These are phyloP conservation scores for Galagoides demidoff DNA, from an alignment of 2,797 vertebrate species.

Conservation along the genomic window DNA sequence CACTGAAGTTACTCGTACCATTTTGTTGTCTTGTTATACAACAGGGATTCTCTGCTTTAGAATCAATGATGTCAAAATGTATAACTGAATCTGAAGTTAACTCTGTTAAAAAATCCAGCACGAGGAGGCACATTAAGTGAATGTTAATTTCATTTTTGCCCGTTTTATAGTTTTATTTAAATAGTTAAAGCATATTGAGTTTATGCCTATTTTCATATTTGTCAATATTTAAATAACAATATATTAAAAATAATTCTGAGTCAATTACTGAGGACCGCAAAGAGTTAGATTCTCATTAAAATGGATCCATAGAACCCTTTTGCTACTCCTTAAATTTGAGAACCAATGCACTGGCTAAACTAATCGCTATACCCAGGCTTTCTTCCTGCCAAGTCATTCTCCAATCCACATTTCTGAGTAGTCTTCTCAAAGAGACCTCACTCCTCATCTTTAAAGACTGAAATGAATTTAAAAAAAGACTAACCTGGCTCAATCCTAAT, in stretches of 20 bases:
- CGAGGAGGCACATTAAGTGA: not conserved
- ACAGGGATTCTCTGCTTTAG: not conserved
- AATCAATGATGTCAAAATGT: slow-evolving; percentile 10
- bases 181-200: not conserved
- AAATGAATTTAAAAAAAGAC: slow-evolving; percentile 48
- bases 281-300: slow-evolving; percentile 11
- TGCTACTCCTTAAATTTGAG: slow-evolving; percentile 10
- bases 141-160: not conserved
- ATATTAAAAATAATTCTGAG: slow-evolving; percentile 42
- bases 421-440: slow-evolving; percentile 50
- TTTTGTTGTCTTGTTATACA: slow-evolving; percentile 6
- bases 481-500: slow-evolving; percentile 32
- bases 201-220: slow-evolving; percentile 28
- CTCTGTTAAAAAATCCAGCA: slow-evolving; percentile 30
- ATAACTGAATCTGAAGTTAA: not conserved
- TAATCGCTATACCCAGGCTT: not conserved
- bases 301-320: slow-evolving; percentile 19
- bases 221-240: slow-evolving; percentile 14
- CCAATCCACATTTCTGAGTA: not conserved
- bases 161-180: not conserved
- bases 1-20: not conserved
- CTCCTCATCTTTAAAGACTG: slow-evolving; percentile 28
- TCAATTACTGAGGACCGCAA: not conserved
- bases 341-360: not conserved
- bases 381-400: not conserved